These are phyloP conservation scores for Acanthochromis polyacanthus DNA, from an alignment of 2,113 vertebrate genomes.

Conservation along the genomic window DNA sequence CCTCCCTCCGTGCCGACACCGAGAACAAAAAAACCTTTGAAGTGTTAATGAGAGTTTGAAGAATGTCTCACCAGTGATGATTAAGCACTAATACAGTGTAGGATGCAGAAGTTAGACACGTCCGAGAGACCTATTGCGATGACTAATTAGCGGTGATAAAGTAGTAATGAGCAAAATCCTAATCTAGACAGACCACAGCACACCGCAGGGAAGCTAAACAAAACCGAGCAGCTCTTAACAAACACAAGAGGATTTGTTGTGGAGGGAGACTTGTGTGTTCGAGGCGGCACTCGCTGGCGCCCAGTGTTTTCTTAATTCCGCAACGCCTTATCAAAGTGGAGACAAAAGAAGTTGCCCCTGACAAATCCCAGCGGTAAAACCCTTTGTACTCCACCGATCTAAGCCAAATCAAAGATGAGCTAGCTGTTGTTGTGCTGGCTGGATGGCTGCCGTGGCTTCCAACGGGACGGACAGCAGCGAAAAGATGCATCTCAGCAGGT, in stretches of 20 bases:
- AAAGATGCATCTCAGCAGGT: constrained; percentile 55
- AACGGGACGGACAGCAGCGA: constrained; percentile 30
- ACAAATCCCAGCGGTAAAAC: constrained; percentile 65
- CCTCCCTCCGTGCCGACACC: constrained; percentile 23
- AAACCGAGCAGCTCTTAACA: constrained; percentile 31
- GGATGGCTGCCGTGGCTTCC: constrained; percentile 22
- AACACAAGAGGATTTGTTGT: constrained; percentile 36
- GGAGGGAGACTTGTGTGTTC: background rate
- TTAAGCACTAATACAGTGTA: constrained; percentile 49
- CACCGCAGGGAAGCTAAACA: constrained; percentile 35
- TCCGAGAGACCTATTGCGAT: constrained; percentile 48
- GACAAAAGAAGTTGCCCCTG: constrained; percentile 51
- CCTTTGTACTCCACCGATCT: constrained; percentile 68
- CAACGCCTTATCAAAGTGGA: constrained; percentile 64
- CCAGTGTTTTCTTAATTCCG: constrained; percentile 44
- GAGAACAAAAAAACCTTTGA: constrained; percentile 52
- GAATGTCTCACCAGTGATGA: constrained; percentile 64
- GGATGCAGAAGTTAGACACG: constrained; percentile 42
- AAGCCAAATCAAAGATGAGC: constrained; percentile 63
- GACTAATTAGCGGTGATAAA: constrained; percentile 67
- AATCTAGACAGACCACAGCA: constrained; percentile 34
- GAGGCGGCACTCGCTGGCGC: constrained; percentile 6
- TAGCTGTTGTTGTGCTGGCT: constrained; percentile 21
- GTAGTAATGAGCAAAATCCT: constrained; percentile 57
- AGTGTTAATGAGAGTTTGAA: constrained; percentile 68